phyloP scores from a whole-genome alignment of 2,797 vertebrate species.

The Thaleichthys pacificus region DNA sequence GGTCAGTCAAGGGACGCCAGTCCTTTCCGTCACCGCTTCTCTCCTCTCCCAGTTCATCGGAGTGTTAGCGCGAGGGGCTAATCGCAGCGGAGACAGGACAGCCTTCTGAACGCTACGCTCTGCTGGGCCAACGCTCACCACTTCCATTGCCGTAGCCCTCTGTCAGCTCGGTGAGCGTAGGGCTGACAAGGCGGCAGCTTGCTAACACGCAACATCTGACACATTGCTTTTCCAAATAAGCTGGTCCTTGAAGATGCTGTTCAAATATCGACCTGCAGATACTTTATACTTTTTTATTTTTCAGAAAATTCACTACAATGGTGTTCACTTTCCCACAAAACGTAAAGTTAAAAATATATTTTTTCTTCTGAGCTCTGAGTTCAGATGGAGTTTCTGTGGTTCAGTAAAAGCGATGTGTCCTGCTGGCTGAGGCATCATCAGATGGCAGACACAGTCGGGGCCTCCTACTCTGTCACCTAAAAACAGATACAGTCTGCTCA shows the following conservation, averaged over 20 bases:
- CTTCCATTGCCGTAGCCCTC: neutral
- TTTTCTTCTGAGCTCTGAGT: neutral
- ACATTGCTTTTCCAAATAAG: neutral
- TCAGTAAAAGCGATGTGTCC: constrained; percentile 15
- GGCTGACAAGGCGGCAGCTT: too few species aligned
- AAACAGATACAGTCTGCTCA: neutral
- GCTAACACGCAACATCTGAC: too few species aligned
- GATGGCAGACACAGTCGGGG: constrained; percentile 13
- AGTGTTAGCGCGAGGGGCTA: neutral
- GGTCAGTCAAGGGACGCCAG: constrained; percentile 16
- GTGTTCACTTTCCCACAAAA: neutral
- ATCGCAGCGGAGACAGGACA: neutral
- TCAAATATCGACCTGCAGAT: neutral
- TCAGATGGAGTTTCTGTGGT: neutral
- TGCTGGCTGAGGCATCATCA: constrained; percentile 8
- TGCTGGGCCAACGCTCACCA: neutral
- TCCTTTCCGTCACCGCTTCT: constrained; percentile 6
- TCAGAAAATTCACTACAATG: neutral
- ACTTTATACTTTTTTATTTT: neutral
- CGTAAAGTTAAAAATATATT: too few species aligned
- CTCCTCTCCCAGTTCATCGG: neutral
- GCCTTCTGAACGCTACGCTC: neutral
- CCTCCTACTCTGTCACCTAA: constrained; percentile 16
- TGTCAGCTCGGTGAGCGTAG: too few species aligned
- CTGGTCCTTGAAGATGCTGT: neutral